Conservation (phyloP, 2,888 invertebrate genomes). For the Apamea sordens region DNA sequence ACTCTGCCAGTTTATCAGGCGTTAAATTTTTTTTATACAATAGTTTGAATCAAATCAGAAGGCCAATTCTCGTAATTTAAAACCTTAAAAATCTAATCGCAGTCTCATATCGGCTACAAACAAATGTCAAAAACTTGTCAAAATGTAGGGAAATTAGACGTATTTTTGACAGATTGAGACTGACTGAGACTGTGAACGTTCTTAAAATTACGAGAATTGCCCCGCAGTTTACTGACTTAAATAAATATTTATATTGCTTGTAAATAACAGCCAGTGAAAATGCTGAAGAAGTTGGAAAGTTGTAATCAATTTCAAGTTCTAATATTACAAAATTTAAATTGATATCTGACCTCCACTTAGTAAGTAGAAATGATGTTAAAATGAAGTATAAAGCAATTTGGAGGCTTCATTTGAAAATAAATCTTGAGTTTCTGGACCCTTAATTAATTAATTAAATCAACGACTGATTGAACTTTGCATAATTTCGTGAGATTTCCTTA, state of each 20-base stretch:
- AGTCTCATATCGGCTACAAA: too few relatives aligned
- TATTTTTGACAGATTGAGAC: too few relatives aligned
- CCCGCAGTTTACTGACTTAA: neutral
- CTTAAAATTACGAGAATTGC: too few relatives aligned
- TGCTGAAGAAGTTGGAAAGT: neutral
- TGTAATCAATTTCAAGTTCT: conserved; percentile 4
- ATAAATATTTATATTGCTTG: neutral
- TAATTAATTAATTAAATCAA: conserved; percentile 44
- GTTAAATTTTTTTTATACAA: too few relatives aligned
- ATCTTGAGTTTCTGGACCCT: conserved; percentile 12
- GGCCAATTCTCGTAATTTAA: too few relatives aligned
- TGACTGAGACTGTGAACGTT: too few relatives aligned
- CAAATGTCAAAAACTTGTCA: too few relatives aligned
- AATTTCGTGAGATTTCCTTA: conserved; percentile 7
- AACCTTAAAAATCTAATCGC: too few relatives aligned
- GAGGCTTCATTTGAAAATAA: conserved; percentile 15
- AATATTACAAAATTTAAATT: conserved; percentile 28
- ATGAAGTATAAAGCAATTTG: conserved; percentile 16
- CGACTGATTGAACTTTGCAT: conserved; percentile 29
- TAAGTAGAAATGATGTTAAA: conserved; percentile 10
- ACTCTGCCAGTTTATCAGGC: neutral
- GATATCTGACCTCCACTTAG: conserved; percentile 19
- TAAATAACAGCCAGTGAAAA: neutral
- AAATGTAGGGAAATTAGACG: too few relatives aligned
- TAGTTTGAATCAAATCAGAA: too few relatives aligned